Base-by-base conservation (phyloP, 2,888 invertebrate species). In the Dynastes hyllus region DNA sequence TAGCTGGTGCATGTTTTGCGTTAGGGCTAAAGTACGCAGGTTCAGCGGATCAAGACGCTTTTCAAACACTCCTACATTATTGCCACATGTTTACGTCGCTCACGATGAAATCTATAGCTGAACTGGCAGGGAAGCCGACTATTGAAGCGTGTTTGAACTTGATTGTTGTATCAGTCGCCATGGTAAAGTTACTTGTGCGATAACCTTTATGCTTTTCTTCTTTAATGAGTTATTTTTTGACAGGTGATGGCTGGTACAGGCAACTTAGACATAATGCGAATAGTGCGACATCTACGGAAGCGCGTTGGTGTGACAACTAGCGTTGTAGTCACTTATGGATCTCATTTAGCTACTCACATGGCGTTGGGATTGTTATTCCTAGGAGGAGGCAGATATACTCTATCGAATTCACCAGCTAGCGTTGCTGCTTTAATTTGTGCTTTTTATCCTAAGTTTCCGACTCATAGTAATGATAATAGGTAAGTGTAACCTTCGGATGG, bases 361-460 rank as follows among this genome's bases (percentile, higher is more conserved):
- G 94, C 98, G 0, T 90, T 98, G 58, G 99, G 99, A 0, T 92
- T 99, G 81, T 89, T 98, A 61, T 98, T 98, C 89, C 90, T 99
- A 70, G 98, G 98, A 6, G 98, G 97, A 29, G 98, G 99, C 0
- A 93, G 97, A 82, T 97, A 94, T 82, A 95, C 96, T 0, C 90
- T 97, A 40, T 93, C 95, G 13, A 95, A 97, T 75, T 93, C 95
- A 1, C 95, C 97, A 1, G 92, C 93, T 51, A 94, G 97, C 0
- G 93, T 99, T 8, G 98, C 98, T 0, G 96, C 97, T 0, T 90
- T 99, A 80, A 90, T 99, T 61, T 96, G 97, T 84, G 96, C 99
- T 0, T 95, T 98, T 88, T 99, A 97, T 89, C 99, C 99, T 0
- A 97, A 98, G 88, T 98, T 97, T 89, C 98, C 98, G 22, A 97